Percentiles rank a stretch among this genome's conserved stretches.
phyloP scores from a whole-genome alignment of 2,888 invertebrate species.

The Globia sparganii region DNA sequence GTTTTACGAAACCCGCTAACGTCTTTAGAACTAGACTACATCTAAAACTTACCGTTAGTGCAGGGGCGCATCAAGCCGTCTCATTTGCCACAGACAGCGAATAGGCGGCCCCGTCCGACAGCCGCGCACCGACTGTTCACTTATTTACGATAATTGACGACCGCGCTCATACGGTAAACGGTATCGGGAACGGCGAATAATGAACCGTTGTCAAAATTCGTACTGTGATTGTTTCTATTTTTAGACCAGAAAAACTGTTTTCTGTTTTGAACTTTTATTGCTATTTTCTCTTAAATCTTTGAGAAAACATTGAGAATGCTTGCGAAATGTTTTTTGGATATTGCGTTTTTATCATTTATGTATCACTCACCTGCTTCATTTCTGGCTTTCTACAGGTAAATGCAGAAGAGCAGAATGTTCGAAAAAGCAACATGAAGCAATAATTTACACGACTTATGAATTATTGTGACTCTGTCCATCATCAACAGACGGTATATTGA shows the following conservation, averaged over 20 bases:
- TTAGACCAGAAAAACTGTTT: neutral
- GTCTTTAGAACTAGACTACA: neutral
- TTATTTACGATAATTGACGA: conserved; percentile 82
- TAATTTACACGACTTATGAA: neutral
- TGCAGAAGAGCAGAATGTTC: neutral
- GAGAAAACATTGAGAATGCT: neutral
- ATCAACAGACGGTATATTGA: neutral
- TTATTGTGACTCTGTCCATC: neutral
- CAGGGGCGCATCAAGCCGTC: conserved; percentile 78
- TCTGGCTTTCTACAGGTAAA: neutral
- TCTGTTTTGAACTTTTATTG: neutral
- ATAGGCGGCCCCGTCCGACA: conserved; percentile 85
- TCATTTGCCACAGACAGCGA: conserved; percentile 86
- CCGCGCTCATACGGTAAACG: conserved; percentile 63
- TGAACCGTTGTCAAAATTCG: conserved; percentile 50
- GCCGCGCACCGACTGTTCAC: conserved; percentile 71
- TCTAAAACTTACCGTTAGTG: conserved; percentile 50
- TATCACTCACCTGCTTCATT: neutral
- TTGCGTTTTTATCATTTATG: neutral
- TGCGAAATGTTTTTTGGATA: too few species aligned
- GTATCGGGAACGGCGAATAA: conserved; percentile 50
- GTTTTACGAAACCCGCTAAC: too few species aligned
- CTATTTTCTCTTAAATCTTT: neutral
- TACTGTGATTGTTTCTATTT: conserved; percentile 25
- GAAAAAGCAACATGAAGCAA: neutral